Percentiles rank a stretch among this genome's conserved stretches.
These are phyloP conservation scores for Alfaro cultratus DNA, from an alignment of 2,797 vertebrate genomes.

Conservation along the genomic window DNA sequence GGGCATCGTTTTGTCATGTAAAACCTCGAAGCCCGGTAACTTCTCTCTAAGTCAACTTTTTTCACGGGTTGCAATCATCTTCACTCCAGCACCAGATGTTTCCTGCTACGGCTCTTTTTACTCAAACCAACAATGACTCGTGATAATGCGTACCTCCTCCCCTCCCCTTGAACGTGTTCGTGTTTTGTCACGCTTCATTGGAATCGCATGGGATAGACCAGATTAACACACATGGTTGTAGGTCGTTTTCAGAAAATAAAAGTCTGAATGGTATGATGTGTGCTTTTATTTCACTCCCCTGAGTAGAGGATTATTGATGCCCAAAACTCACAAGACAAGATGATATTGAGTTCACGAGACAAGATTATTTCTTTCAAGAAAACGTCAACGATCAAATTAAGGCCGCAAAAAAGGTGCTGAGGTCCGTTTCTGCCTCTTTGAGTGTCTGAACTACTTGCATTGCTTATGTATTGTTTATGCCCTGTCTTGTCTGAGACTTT, in stretches of 20 bases:
- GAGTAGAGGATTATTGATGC: background rate
- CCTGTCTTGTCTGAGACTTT: no score
- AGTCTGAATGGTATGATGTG: background rate
- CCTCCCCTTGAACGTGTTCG: background rate
- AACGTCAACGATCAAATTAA: no score
- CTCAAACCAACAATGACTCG: background rate
- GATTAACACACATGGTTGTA: background rate
- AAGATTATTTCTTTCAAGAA: no score
- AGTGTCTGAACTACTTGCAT: no score
- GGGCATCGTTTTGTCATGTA: conserved; percentile 81
- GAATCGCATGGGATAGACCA: background rate
- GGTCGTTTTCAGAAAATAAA: background rate
- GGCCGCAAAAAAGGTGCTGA: no score
- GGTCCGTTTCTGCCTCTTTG: no score
- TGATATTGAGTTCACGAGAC: no score
- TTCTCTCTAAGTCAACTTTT: conserved; percentile 64
- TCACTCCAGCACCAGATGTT: conserved; percentile 26
- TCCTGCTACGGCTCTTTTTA: conserved; percentile 19
- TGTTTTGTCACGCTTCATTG: background rate
- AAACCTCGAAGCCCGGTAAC: conserved; percentile 72
- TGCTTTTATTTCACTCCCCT: background rate
- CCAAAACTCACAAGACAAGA: no score
- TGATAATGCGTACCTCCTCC: background rate
- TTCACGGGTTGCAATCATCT: conserved; percentile 54
- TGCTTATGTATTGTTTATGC: no score